A percentile compares a stretch with the other conserved stretches of the same genome.
These are phyloP conservation scores for Drosophila recens DNA, from an alignment of 2,888 invertebrate genomes.

Conservation along the genomic window DNA sequence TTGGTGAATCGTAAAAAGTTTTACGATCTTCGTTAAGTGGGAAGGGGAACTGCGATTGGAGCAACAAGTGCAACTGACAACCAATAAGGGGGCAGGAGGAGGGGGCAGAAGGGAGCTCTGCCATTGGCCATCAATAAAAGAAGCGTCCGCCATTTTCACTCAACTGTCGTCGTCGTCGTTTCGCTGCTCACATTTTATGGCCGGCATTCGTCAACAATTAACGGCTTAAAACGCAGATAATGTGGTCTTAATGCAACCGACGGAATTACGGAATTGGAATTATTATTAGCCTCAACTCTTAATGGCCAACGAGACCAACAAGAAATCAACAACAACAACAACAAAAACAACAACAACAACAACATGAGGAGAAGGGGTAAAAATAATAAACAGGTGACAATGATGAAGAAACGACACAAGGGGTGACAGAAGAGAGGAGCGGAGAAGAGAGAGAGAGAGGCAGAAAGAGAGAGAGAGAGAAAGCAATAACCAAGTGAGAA, in stretches of 20 bases:
- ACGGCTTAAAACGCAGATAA: conserved; percentile 49
- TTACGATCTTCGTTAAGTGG: conserved; percentile 77
- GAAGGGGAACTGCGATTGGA: conserved; percentile 39
- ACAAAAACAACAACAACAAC: conserved; percentile 2
- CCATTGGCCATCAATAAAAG: conserved; percentile 59
- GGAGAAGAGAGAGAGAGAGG: not conserved
- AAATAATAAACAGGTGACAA: conserved; percentile 1
- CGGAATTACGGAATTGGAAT: conserved; percentile 26
- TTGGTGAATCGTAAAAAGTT: conserved; percentile 83
- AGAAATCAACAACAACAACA: conserved; percentile 5
- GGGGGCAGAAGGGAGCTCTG: conserved; percentile 1
- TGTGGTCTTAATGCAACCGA: conserved; percentile 41
- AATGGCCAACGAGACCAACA: conserved; percentile 27
- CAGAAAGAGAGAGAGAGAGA: not conserved
- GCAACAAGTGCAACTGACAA: conserved; percentile 71
- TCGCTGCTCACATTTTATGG: conserved; percentile 41
- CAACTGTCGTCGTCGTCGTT: conserved; percentile 49
- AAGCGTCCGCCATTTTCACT: conserved; percentile 65
- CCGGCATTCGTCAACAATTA: conserved; percentile 70
- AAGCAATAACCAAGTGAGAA: not conserved
- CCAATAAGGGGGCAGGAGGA: not conserved
- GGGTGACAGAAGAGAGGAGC: not conserved
- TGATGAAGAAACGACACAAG: not conserved
- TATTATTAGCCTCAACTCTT: conserved; percentile 13
- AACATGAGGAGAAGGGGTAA: not conserved